Percentiles rank a stretch among this genome's conserved stretches.
These are phyloP conservation scores for Leptodactylus fuscus DNA, from an alignment of 2,113 vertebrate species.

Conservation along the genomic window DNA sequence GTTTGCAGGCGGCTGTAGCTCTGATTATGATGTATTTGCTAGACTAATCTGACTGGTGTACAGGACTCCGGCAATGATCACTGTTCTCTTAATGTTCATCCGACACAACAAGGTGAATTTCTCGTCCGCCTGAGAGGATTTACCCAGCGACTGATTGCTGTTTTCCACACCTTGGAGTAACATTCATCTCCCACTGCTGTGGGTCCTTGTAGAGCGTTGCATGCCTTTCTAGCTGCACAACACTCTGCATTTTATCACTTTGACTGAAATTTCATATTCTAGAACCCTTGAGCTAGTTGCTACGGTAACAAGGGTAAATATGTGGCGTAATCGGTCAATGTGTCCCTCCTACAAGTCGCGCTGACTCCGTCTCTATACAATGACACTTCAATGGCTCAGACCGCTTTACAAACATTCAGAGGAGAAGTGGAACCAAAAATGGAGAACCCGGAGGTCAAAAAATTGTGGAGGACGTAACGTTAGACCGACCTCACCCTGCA, in stretches of 20 bases:
- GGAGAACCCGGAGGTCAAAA: no score
- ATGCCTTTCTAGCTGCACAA: no score
- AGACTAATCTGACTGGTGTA: background rate
- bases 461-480: no score
- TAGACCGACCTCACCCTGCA: no score
- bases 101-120: background rate
- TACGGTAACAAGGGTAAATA: slow-evolving; percentile 20
- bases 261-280: background rate
- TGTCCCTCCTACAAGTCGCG: background rate
- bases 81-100: slow-evolving; percentile 21
- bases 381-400: background rate
- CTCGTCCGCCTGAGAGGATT: slow-evolving; percentile 9
- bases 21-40: background rate
- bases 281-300: slow-evolving; percentile 24
- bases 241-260: background rate
- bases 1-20: background rate
- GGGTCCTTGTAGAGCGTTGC: background rate
- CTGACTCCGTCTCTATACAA: slow-evolving; percentile 15
- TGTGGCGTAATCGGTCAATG: slow-evolving; percentile 11
- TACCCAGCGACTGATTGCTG: background rate
- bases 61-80: background rate
- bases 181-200: background rate
- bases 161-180: background rate
- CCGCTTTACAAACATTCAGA: background rate
- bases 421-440: no score